Percentiles rank a stretch among this genome's conserved stretches.
Conservation (phyloP, 1,140 invertebrate species). For the Drosophila kohkoa region DNA sequence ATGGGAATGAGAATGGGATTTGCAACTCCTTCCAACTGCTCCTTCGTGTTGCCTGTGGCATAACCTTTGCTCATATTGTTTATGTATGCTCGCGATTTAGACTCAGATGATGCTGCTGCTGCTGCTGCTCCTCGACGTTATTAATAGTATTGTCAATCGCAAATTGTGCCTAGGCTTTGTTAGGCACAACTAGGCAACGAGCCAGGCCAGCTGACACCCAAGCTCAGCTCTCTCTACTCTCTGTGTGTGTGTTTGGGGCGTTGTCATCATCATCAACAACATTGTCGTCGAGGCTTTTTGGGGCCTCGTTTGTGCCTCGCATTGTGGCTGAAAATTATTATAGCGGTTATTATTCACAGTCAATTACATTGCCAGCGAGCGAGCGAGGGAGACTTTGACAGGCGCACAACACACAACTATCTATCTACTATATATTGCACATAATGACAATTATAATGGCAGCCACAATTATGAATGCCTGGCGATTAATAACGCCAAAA, state of each 20-base stretch:
- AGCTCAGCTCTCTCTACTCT: neutral
- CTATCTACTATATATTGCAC: conserved; percentile 75
- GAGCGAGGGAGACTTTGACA: conserved; percentile 73
- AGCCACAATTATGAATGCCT: conserved; percentile 81
- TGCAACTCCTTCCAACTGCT: neutral
- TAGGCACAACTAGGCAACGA: conserved; percentile 2
- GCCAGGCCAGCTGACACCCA: conserved; percentile 11
- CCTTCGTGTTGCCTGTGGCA: neutral
- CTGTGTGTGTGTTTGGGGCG: conserved; percentile 10
- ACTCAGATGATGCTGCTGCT: conserved; percentile 19
- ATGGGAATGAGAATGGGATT: neutral
- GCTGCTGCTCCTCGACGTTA: conserved; percentile 49
- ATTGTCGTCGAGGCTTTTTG: conserved; percentile 56
- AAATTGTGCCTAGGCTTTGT: conserved; percentile 69
- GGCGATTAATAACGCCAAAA: conserved; percentile 75
- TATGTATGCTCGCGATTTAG: conserved; percentile 51
- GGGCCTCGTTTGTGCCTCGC: conserved; percentile 45
- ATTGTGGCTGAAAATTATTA: conserved; percentile 81
- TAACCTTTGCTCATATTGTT: conserved; percentile 52
- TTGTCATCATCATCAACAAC: conserved; percentile 75
- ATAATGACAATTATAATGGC: conserved; percentile 83
- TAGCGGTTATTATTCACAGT: conserved; percentile 84
- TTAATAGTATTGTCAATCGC: conserved; percentile 83
- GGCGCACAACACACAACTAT: conserved; percentile 63
- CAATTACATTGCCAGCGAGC: conserved; percentile 74